These are phyloP conservation scores for Agrotis ipsilon DNA, from an alignment of 2,888 invertebrate species.

Conservation along the genomic window DNA sequence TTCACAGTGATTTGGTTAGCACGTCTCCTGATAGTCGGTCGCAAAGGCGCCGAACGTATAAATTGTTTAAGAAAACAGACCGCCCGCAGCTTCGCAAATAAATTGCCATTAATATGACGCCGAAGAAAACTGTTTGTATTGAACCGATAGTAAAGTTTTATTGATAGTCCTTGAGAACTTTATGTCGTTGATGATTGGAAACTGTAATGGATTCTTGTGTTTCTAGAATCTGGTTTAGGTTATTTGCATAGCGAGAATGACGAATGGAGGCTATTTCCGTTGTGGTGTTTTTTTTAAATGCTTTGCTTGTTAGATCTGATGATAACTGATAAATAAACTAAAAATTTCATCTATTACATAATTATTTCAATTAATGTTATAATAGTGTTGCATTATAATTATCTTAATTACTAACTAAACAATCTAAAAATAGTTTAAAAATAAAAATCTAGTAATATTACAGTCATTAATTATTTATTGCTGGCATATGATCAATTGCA, in stretches of 20 bases:
- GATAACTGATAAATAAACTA: too few relatives aligned
- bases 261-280: background rate
- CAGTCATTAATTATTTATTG: too few relatives aligned
- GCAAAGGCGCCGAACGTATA: conserved; percentile 85
- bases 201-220: conserved; percentile 26
- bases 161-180: conserved; percentile 43
- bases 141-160: conserved; percentile 54
- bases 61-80: conserved; percentile 86
- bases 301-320: background rate
- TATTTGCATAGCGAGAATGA: background rate
- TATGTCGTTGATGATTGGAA: conserved; percentile 29
- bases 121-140: conserved; percentile 45
- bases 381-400: too few relatives aligned
- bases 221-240: conserved; percentile 16
- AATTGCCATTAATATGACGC: conserved; percentile 74
- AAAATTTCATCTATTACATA: too few relatives aligned
- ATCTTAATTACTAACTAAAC: too few relatives aligned
- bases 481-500: too few relatives aligned
- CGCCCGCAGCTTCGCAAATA: conserved; percentile 77
- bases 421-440: too few relatives aligned
- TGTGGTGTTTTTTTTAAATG: background rate
- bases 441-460: too few relatives aligned
- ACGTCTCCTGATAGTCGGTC: conserved; percentile 72
- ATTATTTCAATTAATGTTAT: too few relatives aligned
- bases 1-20: conserved; percentile 79